These are phyloP conservation scores for Andricus quercusramuli DNA, from an alignment of 2,888 invertebrate genomes.

Conservation along the genomic window DNA sequence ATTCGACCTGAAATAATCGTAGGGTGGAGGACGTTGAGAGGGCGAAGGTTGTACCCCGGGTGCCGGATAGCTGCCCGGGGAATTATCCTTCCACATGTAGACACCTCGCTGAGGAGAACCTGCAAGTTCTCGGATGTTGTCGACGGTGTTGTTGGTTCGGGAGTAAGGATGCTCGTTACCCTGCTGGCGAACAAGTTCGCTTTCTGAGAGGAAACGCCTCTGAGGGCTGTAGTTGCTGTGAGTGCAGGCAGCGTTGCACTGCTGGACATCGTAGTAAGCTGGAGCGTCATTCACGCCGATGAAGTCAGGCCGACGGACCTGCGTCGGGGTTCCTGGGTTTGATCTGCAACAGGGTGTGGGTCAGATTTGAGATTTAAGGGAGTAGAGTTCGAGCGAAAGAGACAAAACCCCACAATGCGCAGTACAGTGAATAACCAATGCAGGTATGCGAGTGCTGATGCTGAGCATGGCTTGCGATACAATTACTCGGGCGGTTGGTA, in stretches of 20 bases:
- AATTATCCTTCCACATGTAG: slow-evolving; percentile 90
- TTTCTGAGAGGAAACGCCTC: slow-evolving; percentile 87
- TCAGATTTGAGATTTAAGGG: slow-evolving; percentile 3
- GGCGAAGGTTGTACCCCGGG: slow-evolving; percentile 59
- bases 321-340: slow-evolving; percentile 95
- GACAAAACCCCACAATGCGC: slow-evolving; percentile 60
- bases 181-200: slow-evolving; percentile 79
- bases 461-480: slow-evolving; percentile 75
- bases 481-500: slow-evolving; percentile 75
- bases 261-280: slow-evolving; percentile 68
- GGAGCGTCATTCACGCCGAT: slow-evolving; percentile 83
- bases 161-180: slow-evolving; percentile 83
- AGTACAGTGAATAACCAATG: slow-evolving; percentile 64
- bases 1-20: slow-evolving; percentile 84
- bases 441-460: slow-evolving; percentile 70
- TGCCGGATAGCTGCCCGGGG: slow-evolving; percentile 82
- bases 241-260: slow-evolving; percentile 58
- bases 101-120: slow-evolving; percentile 91
- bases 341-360: slow-evolving; percentile 83
- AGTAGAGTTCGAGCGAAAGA: slow-evolving; percentile 33
- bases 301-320: slow-evolving; percentile 93
- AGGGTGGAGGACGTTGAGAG: slow-evolving; percentile 60
- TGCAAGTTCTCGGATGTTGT: slow-evolving; percentile 93
- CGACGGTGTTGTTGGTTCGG: slow-evolving; percentile 88
- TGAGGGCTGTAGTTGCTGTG: slow-evolving; percentile 76